Conservation (phyloP, 2,888 invertebrate species). For the Temnothorax unifasciatus region DNA sequence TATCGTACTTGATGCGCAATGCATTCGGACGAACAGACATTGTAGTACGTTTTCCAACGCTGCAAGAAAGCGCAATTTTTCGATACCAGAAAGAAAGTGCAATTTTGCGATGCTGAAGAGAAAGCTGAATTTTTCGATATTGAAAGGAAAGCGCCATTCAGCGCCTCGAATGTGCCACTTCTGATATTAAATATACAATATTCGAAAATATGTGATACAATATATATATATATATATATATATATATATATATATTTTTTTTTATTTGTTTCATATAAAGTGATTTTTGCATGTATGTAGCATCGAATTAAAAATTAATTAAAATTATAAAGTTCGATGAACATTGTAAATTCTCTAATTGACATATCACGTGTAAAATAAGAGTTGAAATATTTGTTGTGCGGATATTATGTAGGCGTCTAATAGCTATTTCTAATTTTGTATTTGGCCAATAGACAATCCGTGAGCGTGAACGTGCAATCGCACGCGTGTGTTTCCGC, state of each 20-base stretch:
- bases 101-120: slow-evolving; percentile 40
- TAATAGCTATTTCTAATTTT: slow-evolving; percentile 15
- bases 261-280: neutral
- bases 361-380: neutral
- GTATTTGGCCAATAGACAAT: neutral
- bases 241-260: neutral
- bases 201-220: neutral
- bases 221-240: neutral
- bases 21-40: slow-evolving; percentile 46
- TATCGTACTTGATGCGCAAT: slow-evolving; percentile 28
- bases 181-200: slow-evolving; percentile 13
- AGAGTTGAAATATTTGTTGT: neutral
- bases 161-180: neutral
- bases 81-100: slow-evolving; percentile 43
- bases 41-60: slow-evolving; percentile 39
- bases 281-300: neutral
- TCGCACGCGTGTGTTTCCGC: slow-evolving; percentile 20
- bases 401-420: neutral
- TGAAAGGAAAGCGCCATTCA: slow-evolving; percentile 35
- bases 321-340: neutral
- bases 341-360: neutral
- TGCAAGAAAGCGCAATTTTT: slow-evolving; percentile 50
- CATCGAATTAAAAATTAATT: neutral
- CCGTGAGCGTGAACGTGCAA: slow-evolving; percentile 5
- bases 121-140: slow-evolving; percentile 44